Conservation (phyloP, 2,797 vertebrate genomes). For the Cossypha polioptera region DNA sequence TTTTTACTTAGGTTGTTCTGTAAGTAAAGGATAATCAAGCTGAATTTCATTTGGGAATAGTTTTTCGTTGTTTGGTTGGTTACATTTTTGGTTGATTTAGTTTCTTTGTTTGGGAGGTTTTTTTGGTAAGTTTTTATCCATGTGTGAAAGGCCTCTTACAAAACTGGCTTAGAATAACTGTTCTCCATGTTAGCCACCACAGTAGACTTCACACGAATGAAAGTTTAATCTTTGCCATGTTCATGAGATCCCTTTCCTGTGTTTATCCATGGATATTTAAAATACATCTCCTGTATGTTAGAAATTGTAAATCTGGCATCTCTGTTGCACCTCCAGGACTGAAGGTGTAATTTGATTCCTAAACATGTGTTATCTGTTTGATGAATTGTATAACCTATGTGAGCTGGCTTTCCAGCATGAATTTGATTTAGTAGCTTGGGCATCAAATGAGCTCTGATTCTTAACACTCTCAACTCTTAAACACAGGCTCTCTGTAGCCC, state of each 20-base stretch:
- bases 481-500: not conserved
- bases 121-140: not conserved
- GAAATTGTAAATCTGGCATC: not conserved
- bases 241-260: not conserved
- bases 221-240: not conserved
- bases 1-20: not conserved
- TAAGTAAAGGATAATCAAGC: not conserved
- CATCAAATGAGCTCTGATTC: not conserved
- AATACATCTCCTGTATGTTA: not conserved
- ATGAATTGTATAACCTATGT: not conserved
- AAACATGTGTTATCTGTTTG: not conserved
- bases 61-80: fast-evolving
- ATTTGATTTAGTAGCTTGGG: slow-evolving; percentile 1
- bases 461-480: slow-evolving; percentile 4
- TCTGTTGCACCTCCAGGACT: not conserved
- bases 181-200: not conserved
- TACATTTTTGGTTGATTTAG: not conserved
- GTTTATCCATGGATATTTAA: not conserved
- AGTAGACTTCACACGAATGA: not conserved
- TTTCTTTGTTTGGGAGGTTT: not conserved
- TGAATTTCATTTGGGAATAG: not conserved
- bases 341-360: slow-evolving; percentile 25
- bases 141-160: not conserved
- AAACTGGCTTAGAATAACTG: not conserved
- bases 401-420: not conserved